Conservation (phyloP, 2,797 vertebrate genomes). For the Kryptolebias ocellatus region DNA sequence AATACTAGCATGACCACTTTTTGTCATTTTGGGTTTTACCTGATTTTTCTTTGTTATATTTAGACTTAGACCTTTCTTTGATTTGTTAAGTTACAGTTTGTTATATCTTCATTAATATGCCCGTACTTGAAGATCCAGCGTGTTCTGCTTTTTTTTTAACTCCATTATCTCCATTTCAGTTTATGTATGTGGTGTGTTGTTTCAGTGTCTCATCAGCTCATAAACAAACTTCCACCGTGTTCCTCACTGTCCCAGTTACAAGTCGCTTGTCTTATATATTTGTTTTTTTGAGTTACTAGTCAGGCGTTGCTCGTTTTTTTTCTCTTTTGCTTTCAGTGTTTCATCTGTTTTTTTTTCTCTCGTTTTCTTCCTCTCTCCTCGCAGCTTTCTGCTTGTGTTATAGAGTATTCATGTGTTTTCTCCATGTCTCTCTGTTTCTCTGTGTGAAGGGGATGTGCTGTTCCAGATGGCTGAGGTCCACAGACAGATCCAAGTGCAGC, state of each 20-base stretch:
- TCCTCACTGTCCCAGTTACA: constrained; percentile 49
- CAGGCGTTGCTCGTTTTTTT: constrained; percentile 67
- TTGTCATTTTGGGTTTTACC: constrained; percentile 34
- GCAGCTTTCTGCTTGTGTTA: constrained; percentile 27
- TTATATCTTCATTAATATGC: constrained; percentile 1
- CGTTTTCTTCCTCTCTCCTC: constrained; percentile 8
- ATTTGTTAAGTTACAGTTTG: background rate
- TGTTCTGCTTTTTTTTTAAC: constrained; percentile 24
- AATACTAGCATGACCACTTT: constrained; percentile 65
- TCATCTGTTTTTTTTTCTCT: background rate
- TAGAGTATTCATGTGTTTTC: constrained; percentile 48
- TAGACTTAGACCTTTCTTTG: constrained; percentile 43
- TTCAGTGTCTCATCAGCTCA: constrained; percentile 31
- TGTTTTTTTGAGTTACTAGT: constrained; percentile 57
- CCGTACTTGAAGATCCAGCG: constrained; percentile 14
- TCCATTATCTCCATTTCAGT: background rate
- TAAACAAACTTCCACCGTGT: constrained; percentile 46
- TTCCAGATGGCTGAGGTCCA: constrained; percentile 99
- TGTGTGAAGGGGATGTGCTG: constrained; percentile 91
- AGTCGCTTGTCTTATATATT: constrained; percentile 58
- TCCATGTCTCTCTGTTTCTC: constrained; percentile 52
- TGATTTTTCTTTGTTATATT: constrained; percentile 10
- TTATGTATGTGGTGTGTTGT: constrained; percentile 7
- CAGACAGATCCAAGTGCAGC: constrained; percentile 98
- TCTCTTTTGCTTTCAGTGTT: constrained; percentile 27